phyloP scores from a whole-genome alignment of 1,140 invertebrate genomes.

The Macrobrachium nipponense region DNA sequence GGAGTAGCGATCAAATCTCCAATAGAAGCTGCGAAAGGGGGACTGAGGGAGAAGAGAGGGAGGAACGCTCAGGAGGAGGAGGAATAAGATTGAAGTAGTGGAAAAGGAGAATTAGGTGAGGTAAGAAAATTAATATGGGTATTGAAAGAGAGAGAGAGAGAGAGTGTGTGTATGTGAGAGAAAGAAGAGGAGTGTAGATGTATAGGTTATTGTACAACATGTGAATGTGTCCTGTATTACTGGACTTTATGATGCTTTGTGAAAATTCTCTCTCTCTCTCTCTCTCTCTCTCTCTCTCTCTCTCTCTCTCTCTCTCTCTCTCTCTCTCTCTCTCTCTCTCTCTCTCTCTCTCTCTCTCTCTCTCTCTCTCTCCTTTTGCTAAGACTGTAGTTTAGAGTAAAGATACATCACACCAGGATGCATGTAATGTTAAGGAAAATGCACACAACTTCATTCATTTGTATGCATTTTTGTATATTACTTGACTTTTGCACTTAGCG shows the following conservation, averaged over 20 bases:
- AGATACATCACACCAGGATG: too few species aligned
- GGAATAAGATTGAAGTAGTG: neutral
- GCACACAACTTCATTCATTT: too few species aligned
- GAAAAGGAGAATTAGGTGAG: neutral
- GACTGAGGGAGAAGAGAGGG: neutral
- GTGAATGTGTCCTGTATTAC: neutral
- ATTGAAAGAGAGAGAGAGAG: neutral
- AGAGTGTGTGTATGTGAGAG: too few species aligned
- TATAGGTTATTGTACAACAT: neutral
- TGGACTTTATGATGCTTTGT: neutral
- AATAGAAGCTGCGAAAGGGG: constrained; percentile 36
- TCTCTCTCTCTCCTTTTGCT: too few species aligned
- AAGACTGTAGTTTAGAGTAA: too few species aligned
- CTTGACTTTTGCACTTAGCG: too few species aligned
- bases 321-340: too few species aligned
- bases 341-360: too few species aligned
- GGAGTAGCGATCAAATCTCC: constrained; percentile 54
- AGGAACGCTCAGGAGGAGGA: neutral
- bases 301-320: too few species aligned
- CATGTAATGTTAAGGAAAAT: too few species aligned
- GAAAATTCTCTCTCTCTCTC: neutral
- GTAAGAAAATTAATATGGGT: neutral
- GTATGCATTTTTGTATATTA: too few species aligned
- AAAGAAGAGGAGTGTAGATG: neutral
- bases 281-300: too few species aligned